Percentiles rank a stretch among this genome's conserved stretches.
Evolutionary conservation across 2,888 invertebrate species (phyloP).

Genomic region (Trachelus iudaicus): DNA sequence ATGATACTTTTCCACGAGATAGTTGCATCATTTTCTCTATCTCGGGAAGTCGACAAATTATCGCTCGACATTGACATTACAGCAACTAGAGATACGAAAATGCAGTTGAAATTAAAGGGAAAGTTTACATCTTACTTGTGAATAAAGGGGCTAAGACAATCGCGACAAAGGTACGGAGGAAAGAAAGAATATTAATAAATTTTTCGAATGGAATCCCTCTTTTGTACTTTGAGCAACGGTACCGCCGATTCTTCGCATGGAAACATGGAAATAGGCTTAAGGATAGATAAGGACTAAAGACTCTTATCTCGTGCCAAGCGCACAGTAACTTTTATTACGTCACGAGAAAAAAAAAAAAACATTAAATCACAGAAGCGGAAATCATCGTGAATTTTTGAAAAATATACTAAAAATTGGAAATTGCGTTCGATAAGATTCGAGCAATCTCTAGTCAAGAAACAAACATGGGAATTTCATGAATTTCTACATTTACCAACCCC

Average conservation of each 20-base stretch:
- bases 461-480: slow-evolving; percentile 10
- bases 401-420: neutral
- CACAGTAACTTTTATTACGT: neutral
- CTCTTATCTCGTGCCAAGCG: neutral
- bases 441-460: neutral
- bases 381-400: slow-evolving; percentile 13
- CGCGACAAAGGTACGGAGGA: neutral
- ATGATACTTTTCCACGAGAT: slow-evolving; percentile 5
- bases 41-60: slow-evolving; percentile 8
- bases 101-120: neutral
- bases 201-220: neutral
- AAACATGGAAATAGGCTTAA: neutral
- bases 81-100: neutral
- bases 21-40: slow-evolving; percentile 11
- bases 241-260: neutral
- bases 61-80: slow-evolving; percentile 20
- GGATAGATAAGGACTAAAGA: neutral
- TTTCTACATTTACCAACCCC: neutral
- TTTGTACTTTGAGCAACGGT: neutral
- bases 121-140: neutral
- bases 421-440: neutral
- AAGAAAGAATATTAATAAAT: neutral
- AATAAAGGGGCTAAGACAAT: neutral
- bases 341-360: slow-evolving; percentile 8
- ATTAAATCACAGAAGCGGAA: neutral